Conservation (phyloP, 2,797 vertebrate genomes). For the Erpetoichthys calabaricus region DNA sequence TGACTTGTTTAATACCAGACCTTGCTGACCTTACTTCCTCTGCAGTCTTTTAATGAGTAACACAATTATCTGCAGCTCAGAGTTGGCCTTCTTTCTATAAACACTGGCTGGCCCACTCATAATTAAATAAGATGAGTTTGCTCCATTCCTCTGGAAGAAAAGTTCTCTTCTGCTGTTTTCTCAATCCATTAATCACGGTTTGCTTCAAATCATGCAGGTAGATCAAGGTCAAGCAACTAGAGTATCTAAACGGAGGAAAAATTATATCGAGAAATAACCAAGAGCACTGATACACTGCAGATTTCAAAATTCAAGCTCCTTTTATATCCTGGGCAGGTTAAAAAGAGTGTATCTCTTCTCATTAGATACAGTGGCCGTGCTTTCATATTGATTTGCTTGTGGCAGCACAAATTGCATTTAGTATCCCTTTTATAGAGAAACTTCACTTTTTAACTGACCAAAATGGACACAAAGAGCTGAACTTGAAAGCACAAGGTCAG, state of each 20-base stretch:
- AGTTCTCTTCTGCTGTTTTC: not conserved
- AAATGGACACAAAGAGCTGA: too few relatives aligned
- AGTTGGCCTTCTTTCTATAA: not conserved
- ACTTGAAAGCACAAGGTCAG: too few relatives aligned
- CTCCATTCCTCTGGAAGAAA: not conserved
- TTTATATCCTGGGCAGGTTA: too few relatives aligned
- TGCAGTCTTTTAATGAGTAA: slow-evolving; percentile 7
- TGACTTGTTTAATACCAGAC: slow-evolving; percentile 6
- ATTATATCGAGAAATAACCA: too few relatives aligned
- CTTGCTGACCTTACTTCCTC: slow-evolving; percentile 1
- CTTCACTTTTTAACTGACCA: too few relatives aligned
- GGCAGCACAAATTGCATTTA: too few relatives aligned
- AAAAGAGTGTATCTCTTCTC: too few relatives aligned
- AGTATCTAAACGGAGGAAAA: not conserved
- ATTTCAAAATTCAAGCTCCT: too few relatives aligned
- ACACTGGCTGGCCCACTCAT: not conserved
- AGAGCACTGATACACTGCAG: too few relatives aligned
- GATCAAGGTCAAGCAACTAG: not conserved
- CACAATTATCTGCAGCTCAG: slow-evolving; percentile 2
- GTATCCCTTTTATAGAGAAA: too few relatives aligned
- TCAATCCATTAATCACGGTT: not conserved
- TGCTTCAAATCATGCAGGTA: not conserved
- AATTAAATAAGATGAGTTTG: not conserved
- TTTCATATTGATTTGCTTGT: too few relatives aligned
- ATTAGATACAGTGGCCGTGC: too few relatives aligned